Evolutionary conservation across 2,113 vertebrate genomes (phyloP).

Genomic region (Rhynchomys soricoides): DNA sequence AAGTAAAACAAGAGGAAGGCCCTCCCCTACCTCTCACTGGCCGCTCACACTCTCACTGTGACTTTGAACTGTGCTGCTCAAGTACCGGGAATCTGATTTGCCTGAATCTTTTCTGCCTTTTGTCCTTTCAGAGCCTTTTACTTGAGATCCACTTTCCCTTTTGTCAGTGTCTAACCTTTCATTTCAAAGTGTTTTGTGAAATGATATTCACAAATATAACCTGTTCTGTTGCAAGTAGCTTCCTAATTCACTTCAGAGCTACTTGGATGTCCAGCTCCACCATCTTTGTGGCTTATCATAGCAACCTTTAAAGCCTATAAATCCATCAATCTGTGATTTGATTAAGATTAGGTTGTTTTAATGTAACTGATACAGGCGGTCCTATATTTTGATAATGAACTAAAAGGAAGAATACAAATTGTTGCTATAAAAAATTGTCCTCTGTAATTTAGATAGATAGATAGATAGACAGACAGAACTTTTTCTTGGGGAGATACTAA

Average conservation of each 20-base stretch:
- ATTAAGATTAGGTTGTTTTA: slow-evolving; percentile 61
- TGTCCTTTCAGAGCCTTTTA: slow-evolving; percentile 9
- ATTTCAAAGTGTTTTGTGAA: slow-evolving; percentile 38
- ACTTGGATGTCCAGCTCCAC: rapidly evolving
- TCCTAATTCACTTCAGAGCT: slow-evolving; percentile 40
- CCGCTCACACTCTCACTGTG: neutral
- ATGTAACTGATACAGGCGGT: neutral
- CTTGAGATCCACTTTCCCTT: slow-evolving; percentile 28
- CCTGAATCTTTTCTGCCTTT: slow-evolving; percentile 38
- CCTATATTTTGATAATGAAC: slow-evolving; percentile 27
- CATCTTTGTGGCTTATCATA: slow-evolving; percentile 30
- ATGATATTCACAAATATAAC: slow-evolving; percentile 48
- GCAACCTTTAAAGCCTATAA: neutral
- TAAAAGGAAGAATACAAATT: neutral
- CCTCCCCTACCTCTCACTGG: slow-evolving; percentile 1
- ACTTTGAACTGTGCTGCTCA: neutral
- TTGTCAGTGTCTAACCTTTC: slow-evolving; percentile 3
- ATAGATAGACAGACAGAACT: no score
- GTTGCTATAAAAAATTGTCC: neutral
- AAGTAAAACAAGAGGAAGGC: neutral
- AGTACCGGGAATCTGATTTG: neutral
- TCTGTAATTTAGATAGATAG: no score
- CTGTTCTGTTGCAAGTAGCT: slow-evolving; percentile 22
- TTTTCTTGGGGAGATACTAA: neutral
- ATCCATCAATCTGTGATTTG: slow-evolving; percentile 47